These are phyloP conservation scores for Bufo bufo DNA, from an alignment of 2,113 vertebrate species.

Conservation along the genomic window DNA sequence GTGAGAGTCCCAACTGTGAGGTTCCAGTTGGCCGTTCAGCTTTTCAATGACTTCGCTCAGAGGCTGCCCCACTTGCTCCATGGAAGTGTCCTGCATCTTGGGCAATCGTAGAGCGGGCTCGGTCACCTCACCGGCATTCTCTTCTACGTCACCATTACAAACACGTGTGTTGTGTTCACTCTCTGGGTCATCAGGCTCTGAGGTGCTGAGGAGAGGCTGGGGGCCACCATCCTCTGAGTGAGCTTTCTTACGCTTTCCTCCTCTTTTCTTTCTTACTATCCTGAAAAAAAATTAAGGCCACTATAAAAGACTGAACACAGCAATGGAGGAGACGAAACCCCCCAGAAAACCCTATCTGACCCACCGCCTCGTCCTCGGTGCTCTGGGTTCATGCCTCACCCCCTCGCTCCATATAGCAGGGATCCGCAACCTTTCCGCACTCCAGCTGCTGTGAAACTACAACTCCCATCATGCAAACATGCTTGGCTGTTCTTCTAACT, in stretches of 20 bases:
- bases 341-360: neutral
- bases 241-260: constrained; percentile 81
- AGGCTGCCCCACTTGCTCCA: constrained; percentile 86
- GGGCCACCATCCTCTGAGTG: constrained; percentile 67
- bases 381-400: no score
- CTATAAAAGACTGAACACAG: neutral
- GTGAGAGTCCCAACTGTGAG: constrained; percentile 67
- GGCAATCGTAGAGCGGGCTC: constrained; percentile 72
- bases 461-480: no score
- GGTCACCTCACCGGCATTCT: neutral
- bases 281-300: constrained; percentile 64
- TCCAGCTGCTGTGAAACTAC: no score
- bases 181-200: constrained; percentile 57
- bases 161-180: neutral
- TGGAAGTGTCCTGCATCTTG: constrained; percentile 90
- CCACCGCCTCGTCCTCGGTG: no score
- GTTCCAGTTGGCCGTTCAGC: constrained; percentile 81
- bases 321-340: neutral
- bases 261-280: constrained; percentile 87
- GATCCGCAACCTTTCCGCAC: no score
- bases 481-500: no score
- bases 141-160: neutral
- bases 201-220: rapidly evolving
- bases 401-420: no score
- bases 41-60: constrained; percentile 86